Conservation (phyloP, 2,113 vertebrate genomes). For the Scatophagus argus region DNA sequence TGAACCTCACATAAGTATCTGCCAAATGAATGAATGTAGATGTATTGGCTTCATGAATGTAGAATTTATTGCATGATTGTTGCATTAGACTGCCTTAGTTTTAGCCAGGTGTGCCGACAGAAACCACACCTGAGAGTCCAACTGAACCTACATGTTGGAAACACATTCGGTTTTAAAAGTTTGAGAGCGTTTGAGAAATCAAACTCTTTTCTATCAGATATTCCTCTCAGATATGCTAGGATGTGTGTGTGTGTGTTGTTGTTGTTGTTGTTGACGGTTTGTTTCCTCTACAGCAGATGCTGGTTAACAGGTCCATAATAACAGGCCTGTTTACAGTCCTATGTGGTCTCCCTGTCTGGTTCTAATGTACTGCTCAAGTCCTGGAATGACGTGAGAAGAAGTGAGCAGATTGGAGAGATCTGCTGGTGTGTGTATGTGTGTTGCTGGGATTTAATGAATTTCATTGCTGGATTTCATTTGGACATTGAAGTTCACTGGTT, state of each 20-base stretch:
- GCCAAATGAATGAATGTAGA: too few relatives aligned
- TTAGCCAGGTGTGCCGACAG: neutral
- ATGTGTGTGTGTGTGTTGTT: slow-evolving; percentile 21
- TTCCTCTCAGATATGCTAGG: slow-evolving; percentile 20
- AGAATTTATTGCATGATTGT: too few relatives aligned
- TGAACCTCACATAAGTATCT: too few relatives aligned
- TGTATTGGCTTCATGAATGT: too few relatives aligned
- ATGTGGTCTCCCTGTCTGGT: slow-evolving; percentile 75
- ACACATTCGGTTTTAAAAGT: slow-evolving; percentile 15
- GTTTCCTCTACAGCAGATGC: slow-evolving; percentile 62
- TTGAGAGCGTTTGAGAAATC: slow-evolving; percentile 31
- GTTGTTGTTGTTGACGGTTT: neutral
- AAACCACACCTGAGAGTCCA: slow-evolving; percentile 16
- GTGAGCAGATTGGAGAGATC: slow-evolving; percentile 15
- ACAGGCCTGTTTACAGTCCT: slow-evolving; percentile 72
- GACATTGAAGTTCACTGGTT: slow-evolving; percentile 46
- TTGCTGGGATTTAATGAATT: neutral
- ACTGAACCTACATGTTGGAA: neutral
- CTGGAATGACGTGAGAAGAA: slow-evolving; percentile 51
- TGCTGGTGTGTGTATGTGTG: slow-evolving; percentile 32
- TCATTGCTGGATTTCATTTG: slow-evolving; percentile 55
- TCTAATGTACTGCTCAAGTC: slow-evolving; percentile 74
- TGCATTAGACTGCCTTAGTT: too few relatives aligned
- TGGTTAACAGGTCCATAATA: slow-evolving; percentile 71
- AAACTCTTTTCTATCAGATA: too few relatives aligned